Conservation (phyloP, 2,797 vertebrate species). For the Enteromius mattozi region DNA sequence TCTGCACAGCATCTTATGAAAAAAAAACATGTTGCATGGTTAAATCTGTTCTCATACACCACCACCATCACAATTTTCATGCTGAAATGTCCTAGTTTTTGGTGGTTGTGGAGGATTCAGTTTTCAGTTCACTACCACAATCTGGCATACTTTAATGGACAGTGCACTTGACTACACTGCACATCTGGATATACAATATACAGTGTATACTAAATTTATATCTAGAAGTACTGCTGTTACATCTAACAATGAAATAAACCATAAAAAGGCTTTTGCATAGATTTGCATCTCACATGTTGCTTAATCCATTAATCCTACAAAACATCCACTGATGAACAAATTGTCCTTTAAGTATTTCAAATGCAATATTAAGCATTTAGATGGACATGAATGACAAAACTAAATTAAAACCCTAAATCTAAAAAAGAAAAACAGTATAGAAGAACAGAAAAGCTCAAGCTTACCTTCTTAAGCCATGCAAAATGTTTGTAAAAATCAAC, state of each 20-base stretch:
- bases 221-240: background rate
- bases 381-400: background rate
- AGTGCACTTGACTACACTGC: background rate
- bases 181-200: background rate
- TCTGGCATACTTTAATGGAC: background rate
- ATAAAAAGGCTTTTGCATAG: background rate
- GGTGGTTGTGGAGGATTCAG: background rate
- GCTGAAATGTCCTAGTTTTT: background rate
- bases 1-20: background rate
- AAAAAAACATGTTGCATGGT: background rate
- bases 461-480: constrained; percentile 96
- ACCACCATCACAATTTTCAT: background rate
- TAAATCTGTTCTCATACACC: background rate
- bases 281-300: background rate
- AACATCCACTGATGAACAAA: background rate
- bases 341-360: background rate
- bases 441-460: constrained; percentile 71
- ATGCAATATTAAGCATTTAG: background rate
- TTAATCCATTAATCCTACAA: background rate
- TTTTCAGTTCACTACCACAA: background rate
- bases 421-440: constrained; percentile 7
- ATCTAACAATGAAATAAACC: background rate
- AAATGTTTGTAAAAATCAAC: constrained; percentile 98
- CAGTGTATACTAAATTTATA: background rate
- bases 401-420: background rate